Percentiles rank a stretch among this genome's conserved stretches.
Conservation (phyloP, 1,140 invertebrate species). For the Apolygus lucorum region DNA sequence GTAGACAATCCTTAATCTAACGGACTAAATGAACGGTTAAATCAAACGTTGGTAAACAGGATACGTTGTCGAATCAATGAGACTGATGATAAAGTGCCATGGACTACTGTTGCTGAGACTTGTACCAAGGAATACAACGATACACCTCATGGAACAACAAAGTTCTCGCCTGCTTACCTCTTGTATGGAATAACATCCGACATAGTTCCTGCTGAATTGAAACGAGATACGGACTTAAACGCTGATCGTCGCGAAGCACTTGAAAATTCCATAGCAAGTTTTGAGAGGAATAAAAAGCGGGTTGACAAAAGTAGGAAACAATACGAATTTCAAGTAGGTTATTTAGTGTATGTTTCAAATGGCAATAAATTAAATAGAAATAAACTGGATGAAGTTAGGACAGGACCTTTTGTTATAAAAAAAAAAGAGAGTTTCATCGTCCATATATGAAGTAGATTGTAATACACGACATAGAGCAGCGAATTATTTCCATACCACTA, state of each 20-base stretch:
- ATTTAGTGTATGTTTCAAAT: background rate
- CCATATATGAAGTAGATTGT: background rate
- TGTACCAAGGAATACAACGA: background rate
- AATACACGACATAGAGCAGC: background rate
- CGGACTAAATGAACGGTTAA: constrained; percentile 16
- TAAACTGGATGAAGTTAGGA: background rate
- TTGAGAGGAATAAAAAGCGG: background rate
- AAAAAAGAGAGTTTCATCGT: background rate
- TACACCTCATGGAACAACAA: background rate
- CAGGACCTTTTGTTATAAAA: background rate
- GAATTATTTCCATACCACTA: background rate
- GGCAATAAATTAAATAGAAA: background rate
- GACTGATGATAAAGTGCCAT: background rate
- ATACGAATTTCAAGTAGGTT: background rate
- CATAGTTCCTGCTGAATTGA: background rate
- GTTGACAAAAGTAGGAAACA: background rate
- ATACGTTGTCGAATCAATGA: background rate
- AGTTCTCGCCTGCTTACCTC: background rate
- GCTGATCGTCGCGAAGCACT: background rate
- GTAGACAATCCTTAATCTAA: background rate
- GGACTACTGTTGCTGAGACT: background rate
- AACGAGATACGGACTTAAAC: background rate
- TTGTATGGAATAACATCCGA: constrained; percentile 2
- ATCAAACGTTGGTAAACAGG: background rate
- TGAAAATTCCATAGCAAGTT: background rate